A percentile compares a stretch with the other conserved stretches of the same genome.
These are phyloP conservation scores for Liposcelis brunnea DNA, from an alignment of 2,888 invertebrate genomes.

Conservation along the genomic window DNA sequence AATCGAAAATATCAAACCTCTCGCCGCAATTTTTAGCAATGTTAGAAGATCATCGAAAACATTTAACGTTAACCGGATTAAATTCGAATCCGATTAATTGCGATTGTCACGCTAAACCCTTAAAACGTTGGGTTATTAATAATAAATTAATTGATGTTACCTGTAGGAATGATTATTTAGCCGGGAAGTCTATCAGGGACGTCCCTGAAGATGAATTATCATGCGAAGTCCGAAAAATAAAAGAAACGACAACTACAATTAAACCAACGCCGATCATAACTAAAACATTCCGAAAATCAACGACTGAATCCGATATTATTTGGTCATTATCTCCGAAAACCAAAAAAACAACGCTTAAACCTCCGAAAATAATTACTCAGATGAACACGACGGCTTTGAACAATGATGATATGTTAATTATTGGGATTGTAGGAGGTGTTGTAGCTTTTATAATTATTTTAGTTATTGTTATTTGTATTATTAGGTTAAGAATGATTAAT, in stretches of 20 bases:
- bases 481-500: constrained; percentile 51
- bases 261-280: constrained; percentile 27
- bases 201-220: constrained; percentile 67
- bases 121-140: constrained; percentile 50
- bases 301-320: constrained; percentile 71
- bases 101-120: constrained; percentile 64
- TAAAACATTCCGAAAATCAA: constrained; percentile 29
- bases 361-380: constrained; percentile 11
- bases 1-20: constrained; percentile 57
- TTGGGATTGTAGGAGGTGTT: constrained; percentile 86
- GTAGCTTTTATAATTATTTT: constrained; percentile 79
- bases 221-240: constrained; percentile 47
- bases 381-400: constrained; percentile 27
- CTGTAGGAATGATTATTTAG: constrained; percentile 52
- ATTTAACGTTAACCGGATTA: constrained; percentile 54
- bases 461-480: constrained; percentile 76
- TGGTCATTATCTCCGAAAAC: constrained; percentile 67
- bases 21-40: constrained; percentile 62
- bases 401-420: constrained; percentile 83
- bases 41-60: constrained; percentile 63
- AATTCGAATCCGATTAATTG: constrained; percentile 67
- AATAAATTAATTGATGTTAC: constrained; percentile 24
- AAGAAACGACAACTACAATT: constrained; percentile 31
- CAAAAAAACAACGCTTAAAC: constrained; percentile 13
- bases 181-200: constrained; percentile 49